Evolutionary conservation across 1,140 invertebrate genomes (phyloP).

Genomic region (Halictus rubicundus): DNA sequence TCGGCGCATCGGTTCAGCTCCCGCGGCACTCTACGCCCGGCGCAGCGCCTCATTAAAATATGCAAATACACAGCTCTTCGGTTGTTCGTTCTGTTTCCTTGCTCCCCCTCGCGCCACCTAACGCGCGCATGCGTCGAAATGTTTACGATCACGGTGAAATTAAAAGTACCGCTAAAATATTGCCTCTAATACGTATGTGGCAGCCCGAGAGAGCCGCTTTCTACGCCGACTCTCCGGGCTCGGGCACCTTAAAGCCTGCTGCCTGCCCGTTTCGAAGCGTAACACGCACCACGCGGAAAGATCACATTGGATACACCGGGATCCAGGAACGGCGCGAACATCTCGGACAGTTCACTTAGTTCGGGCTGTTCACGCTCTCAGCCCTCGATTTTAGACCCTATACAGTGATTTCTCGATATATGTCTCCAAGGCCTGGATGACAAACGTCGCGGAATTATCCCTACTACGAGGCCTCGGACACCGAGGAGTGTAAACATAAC

Average conservation of each 20-base stretch:
- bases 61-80: constrained; percentile 75
- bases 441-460: no score
- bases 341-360: constrained; percentile 33
- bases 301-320: not conserved
- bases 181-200: constrained; percentile 71
- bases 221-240: not conserved
- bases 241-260: constrained; percentile 40
- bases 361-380: constrained; percentile 33
- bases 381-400: not conserved
- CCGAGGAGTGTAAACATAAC: no score
- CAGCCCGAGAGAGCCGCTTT: constrained; percentile 21
- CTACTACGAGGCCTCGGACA: no score
- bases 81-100: constrained; percentile 69
- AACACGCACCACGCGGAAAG: constrained; percentile 18
- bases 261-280: not conserved
- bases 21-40: constrained; percentile 67
- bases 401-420: no score
- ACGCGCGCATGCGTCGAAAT: constrained; percentile 72
- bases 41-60: constrained; percentile 80
- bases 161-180: constrained; percentile 79
- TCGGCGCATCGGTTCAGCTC: constrained; percentile 40
- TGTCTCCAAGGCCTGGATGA: no score
- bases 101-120: constrained; percentile 36
- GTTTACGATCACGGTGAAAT: constrained; percentile 79
- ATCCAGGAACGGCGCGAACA: constrained; percentile 18